Conservation (phyloP, 1,140 invertebrate genomes). For the Drosophila leontia region DNA sequence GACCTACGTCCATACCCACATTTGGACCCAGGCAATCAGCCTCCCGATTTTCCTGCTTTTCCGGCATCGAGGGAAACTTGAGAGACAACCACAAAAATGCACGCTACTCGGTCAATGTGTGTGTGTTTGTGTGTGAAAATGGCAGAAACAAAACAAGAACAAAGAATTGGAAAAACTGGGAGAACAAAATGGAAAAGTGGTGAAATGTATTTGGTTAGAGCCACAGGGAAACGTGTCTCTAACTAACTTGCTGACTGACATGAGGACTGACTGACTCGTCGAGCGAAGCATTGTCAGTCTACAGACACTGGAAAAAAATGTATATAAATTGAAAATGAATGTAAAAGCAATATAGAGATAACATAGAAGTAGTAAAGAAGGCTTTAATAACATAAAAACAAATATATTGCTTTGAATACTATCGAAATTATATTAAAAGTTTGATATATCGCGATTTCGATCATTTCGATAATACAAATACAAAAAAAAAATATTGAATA, state of each 20-base stretch:
- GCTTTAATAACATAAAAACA: too few species aligned
- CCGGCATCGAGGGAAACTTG: slow-evolving; percentile 44
- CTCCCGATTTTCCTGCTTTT: slow-evolving; percentile 47
- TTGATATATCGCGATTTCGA: too few species aligned
- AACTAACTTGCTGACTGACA: slow-evolving; percentile 62
- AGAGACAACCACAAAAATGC: slow-evolving; percentile 73
- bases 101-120: slow-evolving; percentile 52
- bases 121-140: slow-evolving; percentile 63
- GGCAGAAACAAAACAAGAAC: slow-evolving; percentile 44
- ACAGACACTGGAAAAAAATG: slow-evolving; percentile 18
- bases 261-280: slow-evolving; percentile 37
- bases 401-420: too few species aligned
- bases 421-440: too few species aligned
- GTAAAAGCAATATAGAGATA: too few species aligned
- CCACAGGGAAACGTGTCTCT: slow-evolving; percentile 48
- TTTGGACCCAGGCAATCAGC: slow-evolving; percentile 56
- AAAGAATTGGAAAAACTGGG: slow-evolving; percentile 39
- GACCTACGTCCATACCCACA: not conserved
- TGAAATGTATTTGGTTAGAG: slow-evolving; percentile 56
- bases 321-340: not conserved
- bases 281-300: slow-evolving; percentile 16
- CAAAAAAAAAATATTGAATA: too few species aligned
- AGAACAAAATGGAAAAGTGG: slow-evolving; percentile 51
- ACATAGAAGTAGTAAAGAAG: too few species aligned
- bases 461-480: too few species aligned